phyloP scores from a whole-genome alignment of 2,797 vertebrate genomes.

The Xenentodon cancila region DNA sequence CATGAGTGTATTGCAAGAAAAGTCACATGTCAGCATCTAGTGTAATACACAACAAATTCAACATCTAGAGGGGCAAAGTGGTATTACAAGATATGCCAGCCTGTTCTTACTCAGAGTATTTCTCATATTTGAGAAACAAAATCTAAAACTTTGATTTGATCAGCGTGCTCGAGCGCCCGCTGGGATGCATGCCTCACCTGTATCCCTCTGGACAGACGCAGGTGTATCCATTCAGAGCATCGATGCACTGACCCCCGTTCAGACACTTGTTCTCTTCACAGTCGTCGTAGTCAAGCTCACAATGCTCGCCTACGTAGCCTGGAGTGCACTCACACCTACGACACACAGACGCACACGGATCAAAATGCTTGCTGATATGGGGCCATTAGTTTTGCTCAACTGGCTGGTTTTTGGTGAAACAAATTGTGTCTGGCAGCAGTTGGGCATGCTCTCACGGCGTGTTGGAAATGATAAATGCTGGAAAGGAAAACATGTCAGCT shows the following conservation, averaged over 20 bases:
- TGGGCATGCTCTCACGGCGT: too few relatives aligned
- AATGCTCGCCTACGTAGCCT: constrained; percentile 93
- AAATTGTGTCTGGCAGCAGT: too few relatives aligned
- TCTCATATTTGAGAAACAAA: too few relatives aligned
- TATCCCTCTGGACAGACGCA: constrained; percentile 94
- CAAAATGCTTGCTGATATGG: neutral
- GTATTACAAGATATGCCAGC: too few relatives aligned
- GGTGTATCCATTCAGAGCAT: constrained; percentile 94
- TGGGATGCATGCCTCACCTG: constrained; percentile 80
- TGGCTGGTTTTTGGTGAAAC: neutral
- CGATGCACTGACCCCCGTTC: constrained; percentile 93
- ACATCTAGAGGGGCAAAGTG: too few relatives aligned
- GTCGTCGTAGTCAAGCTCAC: constrained; percentile 92
- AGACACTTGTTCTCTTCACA: constrained; percentile 97
- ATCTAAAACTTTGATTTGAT: neutral
- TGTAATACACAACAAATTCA: too few relatives aligned
- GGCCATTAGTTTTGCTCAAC: neutral
- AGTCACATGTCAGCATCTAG: too few relatives aligned
- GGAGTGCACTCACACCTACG: constrained; percentile 95
- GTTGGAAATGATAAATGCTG: neutral
- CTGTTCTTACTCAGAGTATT: too few relatives aligned
- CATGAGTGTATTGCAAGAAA: too few relatives aligned
- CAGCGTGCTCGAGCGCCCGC: neutral
- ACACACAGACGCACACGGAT: constrained; percentile 12
- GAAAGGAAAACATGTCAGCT: constrained; percentile 14